Evolutionary conservation across 2,888 invertebrate species (phyloP), one percentile per base, ranked within the genome.

Genomic region (Tetrapedia diversipes): DNA sequence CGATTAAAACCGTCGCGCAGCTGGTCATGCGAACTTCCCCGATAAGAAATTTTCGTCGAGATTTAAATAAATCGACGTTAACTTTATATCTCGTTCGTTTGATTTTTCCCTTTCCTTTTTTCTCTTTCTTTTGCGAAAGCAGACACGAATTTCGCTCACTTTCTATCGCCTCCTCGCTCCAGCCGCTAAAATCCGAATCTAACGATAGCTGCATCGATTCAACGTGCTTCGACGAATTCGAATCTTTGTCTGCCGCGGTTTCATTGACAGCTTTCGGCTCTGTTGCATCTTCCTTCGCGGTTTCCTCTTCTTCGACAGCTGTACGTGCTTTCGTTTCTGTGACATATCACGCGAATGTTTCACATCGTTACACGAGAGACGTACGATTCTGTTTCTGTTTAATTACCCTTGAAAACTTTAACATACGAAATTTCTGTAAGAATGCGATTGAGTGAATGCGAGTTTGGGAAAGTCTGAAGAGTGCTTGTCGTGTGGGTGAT

Each of bases 81-180:
- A 32, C 6, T 2, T 6, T 4, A 32, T 32, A 6, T 4, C 32
- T 32, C 32, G 6, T 14, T 49, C 7, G 16, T 16, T 6, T 7
- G 27, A 49, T 1, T 1, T 53, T 39, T 29, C 1, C 2, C 22
- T 8, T 27, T 32, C 0, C 7, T 16, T 4, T 57, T 3, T 1
- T n/a, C n/a, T n/a, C n/a, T n/a, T n/a, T n/a, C n/a, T n/a, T n/a
- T n/a, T n/a, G n/a, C n/a, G n/a, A n/a, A n/a, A n/a, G n/a, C n/a
- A n/a, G n/a, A n/a, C n/a, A n/a, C n/a, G n/a, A n/a, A n/a, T n/a
- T 29, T 32, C 2, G 27, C 56, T 71, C 51, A 66, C 57, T 56
- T 43, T 69, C 53, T 43, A 27, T 53, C n/a, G 54, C 32, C 0
- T 7, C 8, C 14, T 56, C 43, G 14, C 37, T 29, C 47, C 34